These are phyloP conservation scores for Euproctis similis DNA, from an alignment of 2,888 invertebrate species.

Conservation along the genomic window DNA sequence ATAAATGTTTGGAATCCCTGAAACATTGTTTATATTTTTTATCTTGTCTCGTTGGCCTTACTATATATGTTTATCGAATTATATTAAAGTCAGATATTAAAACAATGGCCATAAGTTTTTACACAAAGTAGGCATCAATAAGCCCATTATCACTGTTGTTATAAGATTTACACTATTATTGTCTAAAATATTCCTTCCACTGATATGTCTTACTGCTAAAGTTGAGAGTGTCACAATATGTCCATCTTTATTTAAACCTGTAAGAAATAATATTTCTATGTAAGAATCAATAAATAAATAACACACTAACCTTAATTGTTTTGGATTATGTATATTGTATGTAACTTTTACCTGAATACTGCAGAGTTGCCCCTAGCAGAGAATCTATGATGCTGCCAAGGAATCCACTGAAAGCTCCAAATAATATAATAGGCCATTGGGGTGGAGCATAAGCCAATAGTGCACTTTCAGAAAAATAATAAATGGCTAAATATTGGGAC, in stretches of 20 bases:
- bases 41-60: no score
- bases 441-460: constrained; percentile 77
- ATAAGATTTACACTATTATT: constrained; percentile 93
- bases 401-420: constrained; percentile 84
- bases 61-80: no score
- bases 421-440: constrained; percentile 86
- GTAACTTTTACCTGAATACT: constrained; percentile 91
- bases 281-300: no score
- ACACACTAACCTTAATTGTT: no score
- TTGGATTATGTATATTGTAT: no score
- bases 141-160: constrained; percentile 83
- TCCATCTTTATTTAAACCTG: constrained; percentile 82
- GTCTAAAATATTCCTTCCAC: constrained; percentile 84
- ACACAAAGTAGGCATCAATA: constrained; percentile 79
- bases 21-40: no score
- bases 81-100: no score
- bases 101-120: constrained; percentile 50
- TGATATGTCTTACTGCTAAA: constrained; percentile 81
- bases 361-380: constrained; percentile 87
- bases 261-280: constrained; percentile 24
- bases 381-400: constrained; percentile 90
- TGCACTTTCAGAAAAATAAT: constrained; percentile 77
- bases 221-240: constrained; percentile 83
- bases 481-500: constrained; percentile 80
- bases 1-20: no score